Evolutionary conservation across 2,113 vertebrate species (phyloP), one percentile per base, ranked within the genome.

Genomic region (Tragelaphus strepsiceros): DNA sequence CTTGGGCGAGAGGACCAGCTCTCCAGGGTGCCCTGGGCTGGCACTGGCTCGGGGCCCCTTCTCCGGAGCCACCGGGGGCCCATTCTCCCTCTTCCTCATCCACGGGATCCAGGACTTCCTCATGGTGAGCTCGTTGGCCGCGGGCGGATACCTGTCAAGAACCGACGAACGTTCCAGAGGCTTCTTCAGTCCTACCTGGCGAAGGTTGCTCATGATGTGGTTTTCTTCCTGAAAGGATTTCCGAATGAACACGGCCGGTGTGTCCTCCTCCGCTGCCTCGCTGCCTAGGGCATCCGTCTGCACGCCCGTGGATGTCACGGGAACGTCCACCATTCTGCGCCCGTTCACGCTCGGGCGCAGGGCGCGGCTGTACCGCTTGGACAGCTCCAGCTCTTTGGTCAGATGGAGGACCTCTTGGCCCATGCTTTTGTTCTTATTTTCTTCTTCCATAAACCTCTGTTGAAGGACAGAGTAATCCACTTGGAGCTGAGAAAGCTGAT

Each of bases 171-270:
- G 98, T 59, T 99, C 99, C 13, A 98, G 85, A 0, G 99, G 99
- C 84, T 99, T 99, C 97, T 99, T 99, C 28, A 99, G 97, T 32
- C 99, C 99, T 19, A 99, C 99, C 56, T 99, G 99, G 4, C 99
- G 99, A 87, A 99, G 99, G 91, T 99, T 99, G 97, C 99, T 99
- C 99, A 99, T 99, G 4, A 99, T 99, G 53, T 99, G 99, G 96
- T 99, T 99, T 94, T 99, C 99, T 94, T 99, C 99, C 81, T 99
- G 99, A 91, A 99, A 99, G 1, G 99, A 99, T 83, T 99, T 99
- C 61, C 99, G 98, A 88, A 99, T 99, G 67, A 99, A 99, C 3
- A 99, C 99, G 0, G 99, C 99, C 0, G 99, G 98, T 0, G 99
- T 99, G 87, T 99, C 99, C 3, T 99, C 99, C 96, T 99, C 99